Percentiles rank a stretch among this genome's conserved stretches.
These are phyloP conservation scores for Crocodylus rhombifer DNA, from an alignment of 2,797 vertebrate genomes.

Conservation along the genomic window DNA sequence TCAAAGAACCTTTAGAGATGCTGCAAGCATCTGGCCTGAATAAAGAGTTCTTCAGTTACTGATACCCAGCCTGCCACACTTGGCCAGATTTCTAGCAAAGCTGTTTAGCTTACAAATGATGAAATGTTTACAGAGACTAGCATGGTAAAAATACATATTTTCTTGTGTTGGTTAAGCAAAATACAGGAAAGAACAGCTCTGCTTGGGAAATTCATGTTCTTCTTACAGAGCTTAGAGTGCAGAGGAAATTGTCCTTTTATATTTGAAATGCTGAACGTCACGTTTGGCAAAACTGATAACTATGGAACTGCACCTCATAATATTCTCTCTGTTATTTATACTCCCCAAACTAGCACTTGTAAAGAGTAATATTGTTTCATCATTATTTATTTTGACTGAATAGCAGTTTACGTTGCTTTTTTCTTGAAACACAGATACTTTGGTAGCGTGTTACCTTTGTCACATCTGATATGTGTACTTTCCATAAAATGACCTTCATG, in stretches of 20 bases:
- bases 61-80: constrained; percentile 77
- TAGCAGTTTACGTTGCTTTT: neutral
- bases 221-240: neutral
- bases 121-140: neutral
- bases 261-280: constrained; percentile 18
- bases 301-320: neutral
- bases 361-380: neutral
- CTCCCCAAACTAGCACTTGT: constrained; percentile 19
- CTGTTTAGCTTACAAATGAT: constrained; percentile 1
- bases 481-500: constrained; percentile 65
- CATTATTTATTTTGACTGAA: neutral
- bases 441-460: constrained; percentile 33
- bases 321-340: neutral
- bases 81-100: neutral
- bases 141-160: neutral
- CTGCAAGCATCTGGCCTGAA: constrained; percentile 88
- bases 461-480: constrained; percentile 21
- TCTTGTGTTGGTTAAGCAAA: neutral
- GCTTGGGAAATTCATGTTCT: neutral
- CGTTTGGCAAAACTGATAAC: neutral
- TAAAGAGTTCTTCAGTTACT: constrained; percentile 77
- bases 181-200: neutral
- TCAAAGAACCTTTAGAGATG: constrained; percentile 91
- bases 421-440: constrained; percentile 13
- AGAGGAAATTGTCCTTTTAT: neutral